phyloP scores from a whole-genome alignment of 2,888 invertebrate species.

The Dynastes maya region DNA sequence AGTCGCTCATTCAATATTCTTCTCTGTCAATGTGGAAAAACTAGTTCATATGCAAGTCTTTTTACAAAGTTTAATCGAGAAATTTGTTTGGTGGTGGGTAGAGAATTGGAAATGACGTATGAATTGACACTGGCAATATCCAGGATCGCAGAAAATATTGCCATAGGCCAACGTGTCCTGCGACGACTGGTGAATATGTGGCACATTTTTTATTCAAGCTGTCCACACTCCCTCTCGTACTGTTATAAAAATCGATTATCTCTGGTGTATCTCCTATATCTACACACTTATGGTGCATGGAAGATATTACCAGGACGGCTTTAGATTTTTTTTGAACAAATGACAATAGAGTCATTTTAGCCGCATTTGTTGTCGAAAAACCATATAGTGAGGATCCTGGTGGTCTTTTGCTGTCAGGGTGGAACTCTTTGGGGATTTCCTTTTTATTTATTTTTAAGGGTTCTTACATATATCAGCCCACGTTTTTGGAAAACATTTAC shows the following conservation, averaged over 20 bases:
- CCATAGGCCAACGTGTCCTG: no score
- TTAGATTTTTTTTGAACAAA: not conserved
- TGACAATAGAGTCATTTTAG: not conserved
- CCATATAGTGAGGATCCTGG: not conserved
- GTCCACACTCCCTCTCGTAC: no score
- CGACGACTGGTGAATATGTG: no score
- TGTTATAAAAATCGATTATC: no score
- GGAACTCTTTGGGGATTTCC: slow-evolving; percentile 1
- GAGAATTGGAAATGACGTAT: slow-evolving; percentile 3
- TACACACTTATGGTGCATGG: not conserved
- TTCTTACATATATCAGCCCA: no score
- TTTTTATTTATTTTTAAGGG: not conserved
- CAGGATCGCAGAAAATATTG: not conserved
- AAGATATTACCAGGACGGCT: slow-evolving; percentile 4
- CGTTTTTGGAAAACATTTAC: no score
- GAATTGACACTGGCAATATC: slow-evolving; percentile 11
- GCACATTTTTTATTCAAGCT: no score
- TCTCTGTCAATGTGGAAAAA: slow-evolving; percentile 10
- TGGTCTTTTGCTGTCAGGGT: not conserved
- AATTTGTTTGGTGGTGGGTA: slow-evolving; percentile 5
- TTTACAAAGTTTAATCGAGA: not conserved
- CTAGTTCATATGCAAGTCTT: slow-evolving; percentile 1
- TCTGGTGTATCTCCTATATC: not conserved
- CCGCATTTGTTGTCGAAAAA: not conserved
- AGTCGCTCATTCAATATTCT: not conserved